A percentile compares a stretch with the other conserved stretches of the same genome.
phyloP scores from a whole-genome alignment of 2,797 vertebrate species.

The Chanos chanos region DNA sequence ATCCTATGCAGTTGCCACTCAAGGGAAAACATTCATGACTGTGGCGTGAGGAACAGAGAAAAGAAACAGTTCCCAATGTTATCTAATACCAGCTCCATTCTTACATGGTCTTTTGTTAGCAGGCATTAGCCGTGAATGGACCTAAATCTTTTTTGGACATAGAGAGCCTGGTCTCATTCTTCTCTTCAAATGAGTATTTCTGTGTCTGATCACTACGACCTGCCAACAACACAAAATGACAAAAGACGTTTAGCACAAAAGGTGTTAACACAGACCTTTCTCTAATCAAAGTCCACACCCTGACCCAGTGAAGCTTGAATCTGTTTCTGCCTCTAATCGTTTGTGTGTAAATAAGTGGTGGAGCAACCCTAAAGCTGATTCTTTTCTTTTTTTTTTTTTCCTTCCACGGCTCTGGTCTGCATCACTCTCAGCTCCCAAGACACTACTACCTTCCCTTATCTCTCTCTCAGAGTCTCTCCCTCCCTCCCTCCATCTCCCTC shows the following conservation, averaged over 20 bases:
- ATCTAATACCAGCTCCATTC: constrained; percentile 63
- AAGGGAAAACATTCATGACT: constrained; percentile 41
- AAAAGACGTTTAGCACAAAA: constrained; percentile 32
- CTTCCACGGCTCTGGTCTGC: constrained; percentile 68
- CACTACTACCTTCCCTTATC: constrained; percentile 75
- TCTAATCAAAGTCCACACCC: constrained; percentile 5
- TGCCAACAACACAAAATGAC: constrained; percentile 30
- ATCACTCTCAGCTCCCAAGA: constrained; percentile 80
- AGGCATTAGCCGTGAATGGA: constrained; percentile 56
- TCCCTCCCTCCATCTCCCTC: constrained; percentile 56
- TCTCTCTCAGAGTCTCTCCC: constrained; percentile 67
- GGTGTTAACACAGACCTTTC: constrained; percentile 30
- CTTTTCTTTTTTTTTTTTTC: constrained; percentile 57
- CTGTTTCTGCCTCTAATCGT: constrained; percentile 50
- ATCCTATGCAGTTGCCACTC: background rate
- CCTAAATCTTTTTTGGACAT: constrained; percentile 52
- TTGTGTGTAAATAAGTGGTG: constrained; percentile 60
- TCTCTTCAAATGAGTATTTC: constrained; percentile 9
- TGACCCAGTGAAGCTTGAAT: no score
- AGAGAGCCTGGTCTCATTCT: background rate
- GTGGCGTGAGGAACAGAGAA: constrained; percentile 49
- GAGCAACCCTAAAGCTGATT: constrained; percentile 49
- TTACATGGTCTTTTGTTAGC: constrained; percentile 64
- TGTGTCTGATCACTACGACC: constrained; percentile 51
- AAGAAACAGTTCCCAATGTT: constrained; percentile 56